phyloP scores from a whole-genome alignment of 2,888 invertebrate species.

The Gnatocerus cornutus region DNA sequence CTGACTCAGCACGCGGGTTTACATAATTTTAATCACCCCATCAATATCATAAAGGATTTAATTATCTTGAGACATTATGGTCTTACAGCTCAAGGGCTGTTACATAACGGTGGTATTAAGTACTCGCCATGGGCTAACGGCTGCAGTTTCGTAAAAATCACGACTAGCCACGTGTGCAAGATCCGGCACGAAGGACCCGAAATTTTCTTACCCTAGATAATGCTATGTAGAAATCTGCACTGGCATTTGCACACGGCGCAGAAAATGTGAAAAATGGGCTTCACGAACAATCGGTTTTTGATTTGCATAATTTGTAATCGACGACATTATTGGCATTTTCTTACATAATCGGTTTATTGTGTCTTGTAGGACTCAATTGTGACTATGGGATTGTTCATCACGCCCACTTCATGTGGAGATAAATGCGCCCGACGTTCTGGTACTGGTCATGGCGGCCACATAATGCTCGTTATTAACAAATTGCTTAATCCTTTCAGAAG shows the following conservation, averaged over 20 bases:
- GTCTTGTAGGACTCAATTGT: not conserved
- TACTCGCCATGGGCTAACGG: not conserved
- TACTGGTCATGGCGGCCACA: constrained; percentile 38
- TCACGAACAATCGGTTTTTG: constrained; percentile 16
- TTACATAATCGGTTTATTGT: constrained; percentile 31
- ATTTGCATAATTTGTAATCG: constrained; percentile 33
- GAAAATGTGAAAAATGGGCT: constrained; percentile 14
- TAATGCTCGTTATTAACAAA: constrained; percentile 36
- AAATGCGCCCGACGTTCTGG: constrained; percentile 31
- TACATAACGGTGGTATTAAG: not conserved
- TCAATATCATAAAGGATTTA: constrained; percentile 10
- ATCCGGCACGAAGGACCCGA: not conserved
- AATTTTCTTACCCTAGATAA: too few relatives aligned
- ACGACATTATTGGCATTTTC: constrained; percentile 25
- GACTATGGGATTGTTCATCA: constrained; percentile 27
- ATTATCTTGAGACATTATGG: not conserved
- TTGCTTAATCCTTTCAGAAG: constrained; percentile 33
- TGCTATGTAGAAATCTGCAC: too few relatives aligned
- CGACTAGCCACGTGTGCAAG: not conserved
- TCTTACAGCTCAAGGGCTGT: constrained; percentile 8
- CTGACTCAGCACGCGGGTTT: not conserved
- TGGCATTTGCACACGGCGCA: constrained; percentile 4
- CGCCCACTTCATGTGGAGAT: constrained; percentile 22
- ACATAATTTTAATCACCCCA: constrained; percentile 26
- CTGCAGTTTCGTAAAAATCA: constrained; percentile 31